Evolutionary conservation across 2,113 vertebrate species (phyloP).

Genomic region (Poeciliopsis retropinna): DNA sequence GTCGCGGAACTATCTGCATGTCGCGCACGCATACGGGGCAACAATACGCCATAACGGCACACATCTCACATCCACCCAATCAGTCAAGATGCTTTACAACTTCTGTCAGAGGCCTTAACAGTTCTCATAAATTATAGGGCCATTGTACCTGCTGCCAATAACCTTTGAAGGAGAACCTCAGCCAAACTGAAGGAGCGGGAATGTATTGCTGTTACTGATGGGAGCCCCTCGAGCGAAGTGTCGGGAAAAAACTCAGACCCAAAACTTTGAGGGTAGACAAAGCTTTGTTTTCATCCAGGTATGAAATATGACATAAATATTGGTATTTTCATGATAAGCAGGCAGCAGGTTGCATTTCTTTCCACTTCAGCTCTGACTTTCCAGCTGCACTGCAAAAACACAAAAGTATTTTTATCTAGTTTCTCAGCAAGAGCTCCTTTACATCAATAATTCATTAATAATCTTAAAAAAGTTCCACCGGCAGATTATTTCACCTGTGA

Average conservation of each 20-base stretch:
- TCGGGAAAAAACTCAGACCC: constrained; percentile 10
- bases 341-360: constrained; percentile 44
- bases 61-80: constrained; percentile 73
- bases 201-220: constrained; percentile 32
- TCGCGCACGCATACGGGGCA: constrained; percentile 49
- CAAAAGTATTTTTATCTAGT: no score
- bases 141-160: constrained; percentile 75
- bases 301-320: constrained; percentile 39
- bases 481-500: no score
- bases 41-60: constrained; percentile 74
- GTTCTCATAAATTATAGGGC: constrained; percentile 74
- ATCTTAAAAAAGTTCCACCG: no score
- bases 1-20: constrained; percentile 61
- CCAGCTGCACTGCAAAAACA: constrained; percentile 5
- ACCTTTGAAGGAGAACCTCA: constrained; percentile 79
- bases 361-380: constrained; percentile 21
- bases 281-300: constrained; percentile 29
- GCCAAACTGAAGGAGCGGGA: constrained; percentile 36
- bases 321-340: constrained; percentile 60
- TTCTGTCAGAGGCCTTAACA: constrained; percentile 74
- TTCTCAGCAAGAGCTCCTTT: no score
- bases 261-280: constrained; percentile 35
- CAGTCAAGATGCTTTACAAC: constrained; percentile 80
- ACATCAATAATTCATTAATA: no score
- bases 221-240: constrained; percentile 1